Percentiles rank a stretch among this genome's conserved stretches.
Evolutionary conservation across 2,888 invertebrate genomes (phyloP).

Genomic region (Sylvicola cinctus): DNA sequence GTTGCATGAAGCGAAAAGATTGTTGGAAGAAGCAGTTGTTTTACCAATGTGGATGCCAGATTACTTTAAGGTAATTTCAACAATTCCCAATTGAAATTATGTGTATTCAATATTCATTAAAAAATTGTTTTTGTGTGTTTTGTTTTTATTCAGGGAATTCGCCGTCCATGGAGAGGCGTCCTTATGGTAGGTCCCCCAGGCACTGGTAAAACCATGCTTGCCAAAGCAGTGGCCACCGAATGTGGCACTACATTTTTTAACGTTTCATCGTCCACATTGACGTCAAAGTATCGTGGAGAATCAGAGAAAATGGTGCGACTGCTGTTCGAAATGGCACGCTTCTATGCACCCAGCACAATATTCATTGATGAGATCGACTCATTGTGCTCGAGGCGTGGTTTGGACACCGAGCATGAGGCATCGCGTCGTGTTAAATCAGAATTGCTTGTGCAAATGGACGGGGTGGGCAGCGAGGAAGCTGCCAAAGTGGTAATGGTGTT

Average conservation of each 20-base stretch:
- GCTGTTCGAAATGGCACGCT: conserved; percentile 95
- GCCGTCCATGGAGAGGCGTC: conserved; percentile 92
- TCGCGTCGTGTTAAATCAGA: conserved; percentile 93
- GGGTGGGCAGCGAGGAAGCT: conserved; percentile 41
- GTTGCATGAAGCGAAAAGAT: conserved; percentile 65
- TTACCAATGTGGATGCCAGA: conserved; percentile 96
- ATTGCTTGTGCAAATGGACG: conserved; percentile 96
- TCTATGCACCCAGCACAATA: conserved; percentile 95
- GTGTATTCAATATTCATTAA: not conserved
- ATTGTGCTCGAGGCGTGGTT: conserved; percentile 82
- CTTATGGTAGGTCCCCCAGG: conserved; percentile 79
- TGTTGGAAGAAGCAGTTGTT: conserved; percentile 93
- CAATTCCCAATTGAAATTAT: not conserved
- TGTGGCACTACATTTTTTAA: conserved; percentile 96
- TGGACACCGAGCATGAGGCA: conserved; percentile 94
- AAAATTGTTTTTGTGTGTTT: no score
- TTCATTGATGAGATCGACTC: conserved; percentile 99
- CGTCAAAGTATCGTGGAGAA: conserved; percentile 98
- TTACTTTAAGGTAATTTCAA: conserved; percentile 64
- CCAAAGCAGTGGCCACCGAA: conserved; percentile 96
- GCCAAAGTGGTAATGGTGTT: conserved; percentile 85
- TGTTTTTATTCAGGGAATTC: conserved; percentile 70
- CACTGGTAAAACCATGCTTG: conserved; percentile 90
- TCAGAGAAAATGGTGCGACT: conserved; percentile 93
- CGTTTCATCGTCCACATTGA: conserved; percentile 89